Evolutionary conservation across 1,140 invertebrate genomes (phyloP).

Genomic region (Drosophila cardini): DNA sequence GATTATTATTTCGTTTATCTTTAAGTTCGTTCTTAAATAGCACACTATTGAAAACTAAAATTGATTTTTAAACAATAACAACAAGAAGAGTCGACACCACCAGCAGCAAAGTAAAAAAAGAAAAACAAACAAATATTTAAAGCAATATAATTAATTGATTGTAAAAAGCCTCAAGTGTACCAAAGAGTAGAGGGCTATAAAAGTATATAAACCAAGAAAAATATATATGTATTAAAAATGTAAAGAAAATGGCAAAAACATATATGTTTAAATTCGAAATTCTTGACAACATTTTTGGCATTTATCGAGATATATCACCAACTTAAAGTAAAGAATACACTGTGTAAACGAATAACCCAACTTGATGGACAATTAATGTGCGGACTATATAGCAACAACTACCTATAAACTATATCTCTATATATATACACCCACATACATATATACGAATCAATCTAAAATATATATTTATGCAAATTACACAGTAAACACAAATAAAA

Average conservation of each 20-base stretch:
- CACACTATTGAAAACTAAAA: constrained; percentile 32
- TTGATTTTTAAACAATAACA: constrained; percentile 22
- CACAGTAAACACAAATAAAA: constrained; percentile 65
- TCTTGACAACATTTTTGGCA: constrained; percentile 44
- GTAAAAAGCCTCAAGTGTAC: constrained; percentile 15
- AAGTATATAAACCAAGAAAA: constrained; percentile 39
- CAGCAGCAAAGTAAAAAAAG: constrained; percentile 61
- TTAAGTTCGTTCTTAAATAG: constrained; percentile 43
- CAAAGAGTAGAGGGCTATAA: constrained; percentile 17
- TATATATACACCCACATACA: constrained; percentile 45
- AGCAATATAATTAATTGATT: constrained; percentile 27
- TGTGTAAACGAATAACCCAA: constrained; percentile 78
- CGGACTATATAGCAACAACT: constrained; percentile 65
- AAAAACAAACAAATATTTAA: constrained; percentile 65
- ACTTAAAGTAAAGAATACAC: constrained; percentile 43
- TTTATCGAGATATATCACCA: constrained; percentile 67
- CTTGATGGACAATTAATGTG: constrained; percentile 67
- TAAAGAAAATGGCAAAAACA: constrained; percentile 35
- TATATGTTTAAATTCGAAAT: constrained; percentile 29
- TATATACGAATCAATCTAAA: constrained; percentile 37
- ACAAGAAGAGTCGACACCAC: constrained; percentile 35
- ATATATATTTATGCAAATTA: constrained; percentile 45
- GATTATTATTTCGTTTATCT: constrained; percentile 12
- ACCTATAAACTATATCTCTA: constrained; percentile 55
- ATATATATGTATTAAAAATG: constrained; percentile 45